Evolutionary conservation across 2,888 invertebrate genomes (phyloP).

Genomic region (Euzetes globulus): DNA sequence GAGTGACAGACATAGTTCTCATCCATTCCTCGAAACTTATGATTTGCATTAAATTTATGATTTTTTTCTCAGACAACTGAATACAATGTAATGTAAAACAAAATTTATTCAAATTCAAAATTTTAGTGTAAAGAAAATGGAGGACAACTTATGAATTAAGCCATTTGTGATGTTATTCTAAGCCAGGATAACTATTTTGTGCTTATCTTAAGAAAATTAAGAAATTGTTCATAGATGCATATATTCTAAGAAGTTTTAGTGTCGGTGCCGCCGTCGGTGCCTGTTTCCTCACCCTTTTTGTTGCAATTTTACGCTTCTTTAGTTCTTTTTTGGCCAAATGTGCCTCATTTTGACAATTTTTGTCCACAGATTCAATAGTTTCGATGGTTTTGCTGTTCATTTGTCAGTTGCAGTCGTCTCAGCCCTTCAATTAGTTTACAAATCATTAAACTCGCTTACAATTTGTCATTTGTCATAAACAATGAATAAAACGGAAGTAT

Average conservation of each 20-base stretch:
- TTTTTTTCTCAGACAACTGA: background rate
- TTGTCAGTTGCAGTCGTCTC: background rate
- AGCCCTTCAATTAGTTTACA: background rate
- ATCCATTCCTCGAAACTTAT: background rate
- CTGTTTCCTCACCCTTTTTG: slow-evolving; percentile 20
- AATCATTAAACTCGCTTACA: background rate
- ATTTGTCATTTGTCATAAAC: too few species aligned
- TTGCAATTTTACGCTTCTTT: slow-evolving; percentile 22
- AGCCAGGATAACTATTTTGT: slow-evolving; percentile 11
- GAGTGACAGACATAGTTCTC: slow-evolving; percentile 1
- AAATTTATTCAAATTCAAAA: background rate
- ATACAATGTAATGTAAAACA: background rate
- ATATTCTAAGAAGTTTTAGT: slow-evolving; percentile 7
- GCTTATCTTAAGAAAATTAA: background rate
- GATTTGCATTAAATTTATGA: slow-evolving; percentile 3
- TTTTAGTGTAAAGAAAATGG: too few species aligned
- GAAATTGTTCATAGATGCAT: slow-evolving; percentile 21
- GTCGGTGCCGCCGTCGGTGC: background rate
- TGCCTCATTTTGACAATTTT: slow-evolving; percentile 18
- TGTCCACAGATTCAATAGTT: background rate
- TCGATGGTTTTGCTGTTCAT: background rate
- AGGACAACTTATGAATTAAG: background rate
- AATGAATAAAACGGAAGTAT: too few species aligned
- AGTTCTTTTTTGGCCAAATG: slow-evolving; percentile 1
- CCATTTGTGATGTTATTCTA: background rate